phyloP scores from a whole-genome alignment of 2,113 vertebrate genomes.

The Gracilinanus agilis region DNA sequence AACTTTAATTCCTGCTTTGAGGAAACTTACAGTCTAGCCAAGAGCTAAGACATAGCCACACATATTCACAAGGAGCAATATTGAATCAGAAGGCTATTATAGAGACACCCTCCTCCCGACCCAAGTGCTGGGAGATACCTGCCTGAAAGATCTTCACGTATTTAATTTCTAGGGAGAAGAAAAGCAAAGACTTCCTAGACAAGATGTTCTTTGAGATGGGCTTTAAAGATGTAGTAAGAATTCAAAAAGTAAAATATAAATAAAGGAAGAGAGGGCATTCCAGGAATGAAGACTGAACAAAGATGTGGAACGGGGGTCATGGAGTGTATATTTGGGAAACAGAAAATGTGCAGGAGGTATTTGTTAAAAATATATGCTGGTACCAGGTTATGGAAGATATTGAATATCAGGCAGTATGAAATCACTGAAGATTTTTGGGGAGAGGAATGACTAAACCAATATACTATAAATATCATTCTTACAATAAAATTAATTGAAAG shows the following conservation, averaged over 20 bases:
- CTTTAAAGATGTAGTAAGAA: background rate
- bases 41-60: background rate
- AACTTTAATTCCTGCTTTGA: background rate
- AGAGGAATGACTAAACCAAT: background rate
- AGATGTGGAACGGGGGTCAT: background rate
- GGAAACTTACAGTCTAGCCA: background rate
- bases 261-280: background rate
- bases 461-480: background rate
- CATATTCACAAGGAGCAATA: background rate
- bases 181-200: background rate
- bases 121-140: background rate
- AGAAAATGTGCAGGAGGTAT: background rate
- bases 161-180: background rate
- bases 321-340: background rate
- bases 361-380: background rate
- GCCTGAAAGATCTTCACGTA: background rate
- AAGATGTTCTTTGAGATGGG: background rate
- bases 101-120: background rate
- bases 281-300: background rate
- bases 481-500: background rate
- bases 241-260: background rate
- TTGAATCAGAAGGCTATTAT: background rate
- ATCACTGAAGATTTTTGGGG: background rate
- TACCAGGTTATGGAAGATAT: background rate
- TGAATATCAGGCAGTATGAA: background rate